phyloP scores from a whole-genome alignment of 2,888 invertebrate genomes.

The Cantharis nigra region DNA sequence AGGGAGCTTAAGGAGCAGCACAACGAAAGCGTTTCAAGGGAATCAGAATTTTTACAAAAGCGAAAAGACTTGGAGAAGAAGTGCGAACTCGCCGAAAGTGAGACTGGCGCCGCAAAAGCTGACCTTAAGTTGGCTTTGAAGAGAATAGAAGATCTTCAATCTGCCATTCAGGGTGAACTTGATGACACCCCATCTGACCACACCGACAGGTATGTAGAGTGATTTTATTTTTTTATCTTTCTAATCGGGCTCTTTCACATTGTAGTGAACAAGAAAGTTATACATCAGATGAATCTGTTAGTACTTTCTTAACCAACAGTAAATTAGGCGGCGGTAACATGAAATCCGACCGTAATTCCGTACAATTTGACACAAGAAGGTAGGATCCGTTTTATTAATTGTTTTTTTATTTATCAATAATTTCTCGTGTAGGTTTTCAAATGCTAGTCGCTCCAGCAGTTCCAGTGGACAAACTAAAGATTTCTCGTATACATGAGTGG shows the following conservation, averaged over 20 bases:
- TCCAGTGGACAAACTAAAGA: conserved; percentile 47
- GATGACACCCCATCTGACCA: conserved; percentile 69
- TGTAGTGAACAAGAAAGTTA: conserved; percentile 67
- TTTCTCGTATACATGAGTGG: conserved; percentile 55
- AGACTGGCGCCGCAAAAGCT: conserved; percentile 71
- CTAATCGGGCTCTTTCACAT: conserved; percentile 20
- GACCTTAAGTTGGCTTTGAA: conserved; percentile 88
- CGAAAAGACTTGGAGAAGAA: conserved; percentile 78
- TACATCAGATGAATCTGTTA: conserved; percentile 69
- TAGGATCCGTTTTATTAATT: background rate
- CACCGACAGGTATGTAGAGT: conserved; percentile 61
- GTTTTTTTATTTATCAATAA: background rate
- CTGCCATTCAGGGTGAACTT: conserved; percentile 87
- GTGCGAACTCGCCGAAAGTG: conserved; percentile 71
- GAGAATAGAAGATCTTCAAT: conserved; percentile 88
- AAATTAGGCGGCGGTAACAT: conserved; percentile 51
- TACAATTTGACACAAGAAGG: conserved; percentile 18
- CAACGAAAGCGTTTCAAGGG: conserved; percentile 69
- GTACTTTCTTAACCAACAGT: conserved; percentile 67
- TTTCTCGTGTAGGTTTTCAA: conserved; percentile 38
- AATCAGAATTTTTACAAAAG: conserved; percentile 75
- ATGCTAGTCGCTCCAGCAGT: conserved; percentile 49
- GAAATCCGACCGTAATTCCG: conserved; percentile 18
- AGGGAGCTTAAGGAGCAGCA: conserved; percentile 82
- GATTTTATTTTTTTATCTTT: background rate